Evolutionary conservation across 2,113 vertebrate genomes (phyloP), one percentile per base, ranked within the genome.

Genomic region (Camelus dromedarius): DNA sequence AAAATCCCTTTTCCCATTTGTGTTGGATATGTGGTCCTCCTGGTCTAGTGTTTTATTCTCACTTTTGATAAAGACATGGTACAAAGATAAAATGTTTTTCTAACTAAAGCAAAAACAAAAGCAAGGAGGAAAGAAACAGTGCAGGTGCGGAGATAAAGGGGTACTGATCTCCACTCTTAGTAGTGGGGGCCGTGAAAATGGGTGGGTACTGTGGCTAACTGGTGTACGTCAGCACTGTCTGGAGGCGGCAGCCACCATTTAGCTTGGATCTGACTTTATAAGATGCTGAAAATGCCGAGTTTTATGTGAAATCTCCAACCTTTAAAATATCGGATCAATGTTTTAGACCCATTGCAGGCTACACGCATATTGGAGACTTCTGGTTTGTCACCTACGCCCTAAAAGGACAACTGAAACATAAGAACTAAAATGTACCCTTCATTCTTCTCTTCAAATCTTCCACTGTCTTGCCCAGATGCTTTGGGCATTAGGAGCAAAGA

Each of bases 281-380:
- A 94, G 73, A 64, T 87, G 64, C 79, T 64, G 28, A 80, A 70
- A 87, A 84, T 93, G 76, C 81, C 81, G n/a, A 91, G 62, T 79
- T 88, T 93, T 48, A 85, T 67, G 67, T 50, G 54, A 76, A 80
- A 83, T 32, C 38, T 88, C 10, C 19, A 86, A 91, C 22, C 92
- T 82, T 91, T 69, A 70, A 97, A 95, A 76, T 84, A 22, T 46
- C 70, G 54, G 46, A 76, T 80, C 14, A 22, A 28, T 28, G 14
- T 87, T 73, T 91, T 15, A 89, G 91, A 69, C 13, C 19, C 69
- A 16, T 83, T 90, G 73, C n/a, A 77, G 88, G 28, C 73, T 92
- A 13, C 38, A 54, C 18, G 72, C 38, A 24, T 42, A 60, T 67
- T 24, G 22, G 32, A 56, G 48, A 24, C 22, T 72, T 96, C 73